Percentiles rank a stretch among this genome's conserved stretches.
phyloP scores from a whole-genome alignment of 2,797 vertebrate species.

The Apodemus agrarius region DNA sequence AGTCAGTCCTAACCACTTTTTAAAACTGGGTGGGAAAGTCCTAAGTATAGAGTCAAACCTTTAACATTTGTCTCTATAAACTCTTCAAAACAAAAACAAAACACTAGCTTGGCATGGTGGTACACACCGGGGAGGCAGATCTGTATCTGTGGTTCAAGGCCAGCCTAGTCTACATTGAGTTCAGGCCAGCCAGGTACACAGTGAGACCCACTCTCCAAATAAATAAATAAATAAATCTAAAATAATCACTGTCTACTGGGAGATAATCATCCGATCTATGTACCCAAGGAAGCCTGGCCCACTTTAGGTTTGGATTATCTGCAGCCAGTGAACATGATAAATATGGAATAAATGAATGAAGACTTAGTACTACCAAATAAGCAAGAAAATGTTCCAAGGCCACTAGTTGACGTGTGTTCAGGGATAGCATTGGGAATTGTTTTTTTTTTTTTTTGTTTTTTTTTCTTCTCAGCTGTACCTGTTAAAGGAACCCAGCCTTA shows the following conservation, averaged over 20 bases:
- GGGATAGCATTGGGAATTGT: neutral
- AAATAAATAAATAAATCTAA: neutral
- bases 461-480: neutral
- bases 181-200: neutral
- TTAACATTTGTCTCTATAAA: conserved; percentile 55
- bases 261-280: neutral
- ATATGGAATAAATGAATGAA: neutral
- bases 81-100: neutral
- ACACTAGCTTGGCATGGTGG: neutral
- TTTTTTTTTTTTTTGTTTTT: neutral
- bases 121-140: neutral
- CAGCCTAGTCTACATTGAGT: neutral
- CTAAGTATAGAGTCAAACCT: conserved; percentile 54
- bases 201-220: neutral
- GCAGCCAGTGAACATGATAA: neutral
- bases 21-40: conserved; percentile 58
- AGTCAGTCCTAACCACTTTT: conserved; percentile 38
- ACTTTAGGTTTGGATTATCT: conserved; percentile 6
- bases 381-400: neutral
- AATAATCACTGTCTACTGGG: neutral
- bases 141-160: neutral
- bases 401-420: neutral
- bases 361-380: neutral
- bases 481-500: neutral
- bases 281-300: neutral